Evolutionary conservation across 2,113 vertebrate genomes (phyloP).

Genomic region (Neolamprologus brichardi): DNA sequence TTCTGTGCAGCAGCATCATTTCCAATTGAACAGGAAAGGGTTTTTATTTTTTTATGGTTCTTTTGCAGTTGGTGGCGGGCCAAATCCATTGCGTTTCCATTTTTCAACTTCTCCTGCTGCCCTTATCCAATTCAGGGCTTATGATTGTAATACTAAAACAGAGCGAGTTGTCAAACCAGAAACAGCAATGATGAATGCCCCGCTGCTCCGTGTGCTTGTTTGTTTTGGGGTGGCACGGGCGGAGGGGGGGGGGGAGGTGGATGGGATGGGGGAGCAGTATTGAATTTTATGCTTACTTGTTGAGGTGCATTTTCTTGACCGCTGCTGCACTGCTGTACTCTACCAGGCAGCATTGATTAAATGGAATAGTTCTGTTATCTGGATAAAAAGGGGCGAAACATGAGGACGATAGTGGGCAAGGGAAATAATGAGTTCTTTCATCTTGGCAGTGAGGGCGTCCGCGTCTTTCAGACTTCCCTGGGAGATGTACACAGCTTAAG

Average conservation of each 20-base stretch:
- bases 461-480: slow-evolving; percentile 53
- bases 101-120: slow-evolving; percentile 49
- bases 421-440: slow-evolving; percentile 70
- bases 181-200: slow-evolving; percentile 61
- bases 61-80: slow-evolving; percentile 19
- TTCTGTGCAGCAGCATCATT: slow-evolving; percentile 24
- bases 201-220: slow-evolving; percentile 40
- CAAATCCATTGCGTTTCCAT: slow-evolving; percentile 61
- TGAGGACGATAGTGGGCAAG: slow-evolving; percentile 43
- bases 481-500: slow-evolving; percentile 66
- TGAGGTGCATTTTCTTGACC: slow-evolving; percentile 52
- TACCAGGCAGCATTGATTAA: slow-evolving; percentile 48
- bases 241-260: not conserved
- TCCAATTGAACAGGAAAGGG: slow-evolving; percentile 12
- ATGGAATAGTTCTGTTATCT: slow-evolving; percentile 64
- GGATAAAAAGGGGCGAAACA: slow-evolving; percentile 46
- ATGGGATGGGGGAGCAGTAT: not conserved
- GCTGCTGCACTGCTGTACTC: slow-evolving; percentile 16
- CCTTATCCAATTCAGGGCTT: slow-evolving; percentile 61
- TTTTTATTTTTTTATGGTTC: not conserved
- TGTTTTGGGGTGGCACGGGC: slow-evolving; percentile 22
- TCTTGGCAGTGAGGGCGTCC: slow-evolving; percentile 51
- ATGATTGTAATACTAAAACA: slow-evolving; percentile 69
- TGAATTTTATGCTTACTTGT: slow-evolving; percentile 58
- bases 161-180: slow-evolving; percentile 56